Evolutionary conservation across 1,140 invertebrate species (phyloP).

Genomic region (Physella acuta): DNA sequence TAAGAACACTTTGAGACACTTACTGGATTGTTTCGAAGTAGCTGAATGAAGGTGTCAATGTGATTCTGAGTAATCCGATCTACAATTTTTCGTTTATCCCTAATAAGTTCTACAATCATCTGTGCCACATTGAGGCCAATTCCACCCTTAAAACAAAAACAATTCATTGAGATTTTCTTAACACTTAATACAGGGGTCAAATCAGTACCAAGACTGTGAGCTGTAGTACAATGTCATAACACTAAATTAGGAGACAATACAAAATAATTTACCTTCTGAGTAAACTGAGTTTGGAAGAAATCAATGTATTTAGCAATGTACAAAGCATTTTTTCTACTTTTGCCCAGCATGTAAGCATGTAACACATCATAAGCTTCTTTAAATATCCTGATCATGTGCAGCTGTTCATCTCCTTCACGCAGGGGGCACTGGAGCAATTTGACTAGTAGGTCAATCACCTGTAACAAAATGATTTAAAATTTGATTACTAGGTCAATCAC

Average conservation of each 20-base stretch:
- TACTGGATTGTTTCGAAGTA: constrained; percentile 54
- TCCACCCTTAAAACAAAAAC: constrained; percentile 46
- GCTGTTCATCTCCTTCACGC: constrained; percentile 50
- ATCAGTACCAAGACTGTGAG: no score
- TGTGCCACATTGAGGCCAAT: constrained; percentile 59
- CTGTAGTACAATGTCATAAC: no score
- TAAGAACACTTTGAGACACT: no score
- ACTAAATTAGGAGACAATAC: neutral
- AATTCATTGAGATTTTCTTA: no score
- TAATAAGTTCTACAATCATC: constrained; percentile 59
- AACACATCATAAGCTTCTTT: constrained; percentile 58
- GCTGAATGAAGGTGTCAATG: constrained; percentile 56
- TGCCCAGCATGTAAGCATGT: constrained; percentile 59
- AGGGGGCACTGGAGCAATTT: constrained; percentile 55
- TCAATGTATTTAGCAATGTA: constrained; percentile 62
- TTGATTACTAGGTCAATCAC: no score
- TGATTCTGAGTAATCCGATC: constrained; percentile 56
- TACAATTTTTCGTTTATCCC: constrained; percentile 59
- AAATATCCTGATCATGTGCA: constrained; percentile 53
- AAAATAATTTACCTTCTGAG: constrained; percentile 41
- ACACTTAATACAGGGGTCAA: no score
- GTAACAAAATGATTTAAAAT: neutral
- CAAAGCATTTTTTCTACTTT: constrained; percentile 59
- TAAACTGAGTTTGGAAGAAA: constrained; percentile 60
- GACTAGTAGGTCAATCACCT: constrained; percentile 59